Evolutionary conservation across 2,888 invertebrate species (phyloP), one percentile per base, ranked within the genome.

Genomic region (Eremobia ochroleuca): DNA sequence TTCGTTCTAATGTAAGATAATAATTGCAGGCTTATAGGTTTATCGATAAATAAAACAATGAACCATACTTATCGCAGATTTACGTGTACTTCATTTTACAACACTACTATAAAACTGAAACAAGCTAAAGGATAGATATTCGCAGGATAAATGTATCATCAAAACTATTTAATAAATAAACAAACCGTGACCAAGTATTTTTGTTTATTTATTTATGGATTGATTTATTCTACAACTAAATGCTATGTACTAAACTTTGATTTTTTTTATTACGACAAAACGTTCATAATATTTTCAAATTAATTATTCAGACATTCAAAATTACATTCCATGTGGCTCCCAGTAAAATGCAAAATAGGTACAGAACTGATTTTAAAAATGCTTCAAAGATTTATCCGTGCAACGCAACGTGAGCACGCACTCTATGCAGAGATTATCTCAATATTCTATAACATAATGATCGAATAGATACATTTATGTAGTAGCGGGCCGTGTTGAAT

Each of bases 381-480:
- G 31, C 34, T 85, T 79, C 79, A 66, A 58, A 74, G 79, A 77
- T 76, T 69, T 66, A 43, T 31, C 31, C 64, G 70, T 72, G 76
- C 55, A 68, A 4, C 25, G 11, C 58, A 69, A 82, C 79, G 82
- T 82, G 82, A 79, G 62, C 31, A 68, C 61, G 75, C 64, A 79
- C 59, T 65, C 64, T 64, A 76, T 64, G 73, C 71, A 81, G 9
- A 72, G 59, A 69, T 85, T 49, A 73, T 74, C 64, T 78, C 73
- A 75, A 79, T 82, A 82, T 81, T 69, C 79, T 67, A 8, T 73
- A 73, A 31, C 66, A 68, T 49, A 82, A 73, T 79, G 75, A 83
- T 83, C 46, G 62, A 73, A 73, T 62, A 69, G 79, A 83, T 79
- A 83, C 73, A 83, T 83, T 58, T 76, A 79, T 67, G 73, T 73